Conservation (phyloP, 2,888 invertebrate genomes). For the Nephrotoma flavescens region DNA sequence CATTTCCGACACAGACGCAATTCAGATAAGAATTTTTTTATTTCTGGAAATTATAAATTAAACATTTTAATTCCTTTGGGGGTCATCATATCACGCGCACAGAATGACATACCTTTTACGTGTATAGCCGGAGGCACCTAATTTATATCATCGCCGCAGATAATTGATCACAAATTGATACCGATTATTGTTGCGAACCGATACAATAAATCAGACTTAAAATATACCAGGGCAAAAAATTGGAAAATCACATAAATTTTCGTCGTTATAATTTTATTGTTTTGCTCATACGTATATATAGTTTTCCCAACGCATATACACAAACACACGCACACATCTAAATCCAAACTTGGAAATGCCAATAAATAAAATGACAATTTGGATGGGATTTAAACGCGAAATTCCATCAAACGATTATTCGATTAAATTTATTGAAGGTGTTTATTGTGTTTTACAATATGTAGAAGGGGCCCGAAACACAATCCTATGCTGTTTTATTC, state of each 20-base stretch:
- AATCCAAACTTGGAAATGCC: neutral
- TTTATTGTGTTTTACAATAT: neutral
- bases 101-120: neutral
- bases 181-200: neutral
- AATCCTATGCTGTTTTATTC: neutral
- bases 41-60: neutral
- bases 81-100: neutral
- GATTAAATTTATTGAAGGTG: slow-evolving; percentile 4
- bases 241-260: neutral
- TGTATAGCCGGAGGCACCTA: neutral
- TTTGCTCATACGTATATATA: neutral
- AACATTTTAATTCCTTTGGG: neutral
- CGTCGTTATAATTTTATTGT: neutral
- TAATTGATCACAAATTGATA: neutral
- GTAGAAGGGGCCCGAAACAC: neutral
- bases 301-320: neutral
- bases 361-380: slow-evolving; percentile 1
- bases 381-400: slow-evolving; percentile 3
- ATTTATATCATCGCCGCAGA: neutral
- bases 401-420: neutral
- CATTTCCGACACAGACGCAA: neutral
- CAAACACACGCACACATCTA: neutral
- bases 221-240: neutral
- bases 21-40: neutral
- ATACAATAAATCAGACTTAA: neutral